Conservation (phyloP, 2,888 invertebrate genomes). For the Stenichneumon culpator region DNA sequence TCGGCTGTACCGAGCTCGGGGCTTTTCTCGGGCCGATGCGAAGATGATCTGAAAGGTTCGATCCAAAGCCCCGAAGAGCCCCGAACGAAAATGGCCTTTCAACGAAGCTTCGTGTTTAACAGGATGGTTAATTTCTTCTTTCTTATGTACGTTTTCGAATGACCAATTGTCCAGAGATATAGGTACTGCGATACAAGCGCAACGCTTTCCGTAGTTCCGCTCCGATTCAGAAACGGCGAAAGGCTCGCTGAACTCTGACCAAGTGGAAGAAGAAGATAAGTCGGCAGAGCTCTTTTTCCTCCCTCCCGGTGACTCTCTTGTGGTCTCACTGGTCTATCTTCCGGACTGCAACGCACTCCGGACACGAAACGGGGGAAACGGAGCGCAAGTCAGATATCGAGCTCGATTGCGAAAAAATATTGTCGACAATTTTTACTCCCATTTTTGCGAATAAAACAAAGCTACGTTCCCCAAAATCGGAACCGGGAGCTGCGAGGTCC, state of each 20-base stretch:
- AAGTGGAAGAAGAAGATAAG: constrained; percentile 68
- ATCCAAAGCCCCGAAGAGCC: background rate
- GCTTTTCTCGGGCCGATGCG: background rate
- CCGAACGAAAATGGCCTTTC: background rate
- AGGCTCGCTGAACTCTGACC: constrained; percentile 57
- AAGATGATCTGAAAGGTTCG: background rate
- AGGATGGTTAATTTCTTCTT: background rate
- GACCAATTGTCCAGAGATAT: background rate
- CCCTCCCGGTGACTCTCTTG: background rate
- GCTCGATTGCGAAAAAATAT: background rate
- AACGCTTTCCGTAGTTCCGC: background rate
- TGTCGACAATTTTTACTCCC: background rate
- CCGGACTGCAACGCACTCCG: constrained; percentile 6
- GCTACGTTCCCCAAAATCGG: background rate
- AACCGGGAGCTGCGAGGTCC: background rate
- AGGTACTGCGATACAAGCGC: background rate
- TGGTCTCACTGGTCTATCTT: constrained; percentile 28
- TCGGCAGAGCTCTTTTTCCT: constrained; percentile 11
- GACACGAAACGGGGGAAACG: background rate
- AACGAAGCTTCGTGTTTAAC: background rate
- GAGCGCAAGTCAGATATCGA: background rate
- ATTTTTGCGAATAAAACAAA: background rate
- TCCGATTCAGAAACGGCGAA: background rate
- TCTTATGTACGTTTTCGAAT: background rate
- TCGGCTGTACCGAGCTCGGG: background rate